Evolutionary conservation across 2,113 vertebrate species (phyloP), one percentile per base, ranked within the genome.

Genomic region (Hippocampus abdominalis): DNA sequence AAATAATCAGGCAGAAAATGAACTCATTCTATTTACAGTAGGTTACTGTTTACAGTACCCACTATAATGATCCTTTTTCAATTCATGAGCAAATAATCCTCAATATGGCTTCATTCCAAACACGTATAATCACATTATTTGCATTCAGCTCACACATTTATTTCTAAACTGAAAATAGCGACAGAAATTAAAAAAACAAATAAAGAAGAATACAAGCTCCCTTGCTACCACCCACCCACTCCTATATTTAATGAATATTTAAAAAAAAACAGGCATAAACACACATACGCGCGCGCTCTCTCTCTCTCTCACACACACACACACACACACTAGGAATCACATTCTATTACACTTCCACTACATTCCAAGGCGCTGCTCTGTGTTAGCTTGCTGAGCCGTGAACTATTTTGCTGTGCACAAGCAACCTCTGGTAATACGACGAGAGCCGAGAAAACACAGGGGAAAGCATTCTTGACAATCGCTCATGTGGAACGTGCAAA

Each of bases 401-500:
- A 86, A 82, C 81, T 73, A 83, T 79, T 48, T 83, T 80, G 73
- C 69, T 66, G 25, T 69, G 51, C 67, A 20, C 27, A 70, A 70
- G 76, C 73, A 75, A 75, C 71, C 75, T 51, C 59, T 74, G 78
- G 73, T 79, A 81, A 83, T 78, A 82, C 66, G 74, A 86, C 64
- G 76, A 75, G 69, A 73, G 70, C 78, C 75, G 59, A 75, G 74
- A 59, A 73, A 78, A 79, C 69, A 74, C 71, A 72, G 74, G 46
- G 71, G 51, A 64, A 39, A 76, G 56, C 62, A 53, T 69, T 42
- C 49, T 23, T 65, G n/a, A 39, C 42, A 42, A 11, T 32, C 15
- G 29, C 44, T n/a, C 44, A 62, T 62, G 60, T 21, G n/a, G 60
- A 62, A 39, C 5, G 11, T 25, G 25, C 13, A 59, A 16, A 25